These are phyloP conservation scores for Rhinella marina DNA, from an alignment of 2,797 vertebrate species.

Conservation along the genomic window DNA sequence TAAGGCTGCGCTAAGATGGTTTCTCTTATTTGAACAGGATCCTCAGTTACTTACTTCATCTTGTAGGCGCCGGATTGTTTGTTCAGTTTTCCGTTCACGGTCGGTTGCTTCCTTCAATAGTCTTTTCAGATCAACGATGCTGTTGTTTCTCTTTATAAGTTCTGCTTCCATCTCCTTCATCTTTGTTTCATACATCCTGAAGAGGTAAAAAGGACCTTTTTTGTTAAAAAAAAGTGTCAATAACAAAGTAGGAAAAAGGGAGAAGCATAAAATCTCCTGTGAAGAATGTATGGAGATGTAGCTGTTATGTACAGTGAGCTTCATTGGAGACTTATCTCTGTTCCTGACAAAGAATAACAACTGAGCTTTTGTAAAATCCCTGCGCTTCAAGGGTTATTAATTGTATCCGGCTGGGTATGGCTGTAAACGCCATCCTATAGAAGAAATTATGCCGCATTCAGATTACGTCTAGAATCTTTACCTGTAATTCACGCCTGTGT, in stretches of 20 bases:
- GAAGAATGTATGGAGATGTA: not conserved
- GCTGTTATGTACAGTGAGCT: not conserved
- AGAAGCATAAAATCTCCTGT: not conserved
- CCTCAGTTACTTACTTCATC: conserved; percentile 78
- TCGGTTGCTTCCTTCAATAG: conserved; percentile 79
- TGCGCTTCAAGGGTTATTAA: not conserved
- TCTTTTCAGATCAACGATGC: conserved; percentile 79
- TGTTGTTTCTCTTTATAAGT: conserved; percentile 80
- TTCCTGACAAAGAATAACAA: not conserved
- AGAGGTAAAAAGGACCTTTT: conserved; percentile 57
- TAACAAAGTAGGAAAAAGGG: not conserved
- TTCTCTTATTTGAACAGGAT: not conserved
- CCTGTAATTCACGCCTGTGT: not conserved
- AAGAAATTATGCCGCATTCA: not conserved
- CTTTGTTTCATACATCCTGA: conserved; percentile 90
- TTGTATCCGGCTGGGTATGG: not conserved
- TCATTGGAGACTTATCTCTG: not conserved
- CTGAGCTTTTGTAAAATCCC: not conserved
- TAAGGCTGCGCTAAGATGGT: not conserved
- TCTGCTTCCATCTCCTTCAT: conserved; percentile 87
- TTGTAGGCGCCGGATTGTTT: conserved; percentile 74
- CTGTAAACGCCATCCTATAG: not conserved
- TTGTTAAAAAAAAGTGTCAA: conserved; percentile 30
- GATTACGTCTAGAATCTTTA: not conserved
- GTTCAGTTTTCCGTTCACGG: conserved; percentile 77